Conservation (phyloP, 2,113 vertebrate genomes). For the Heliornis fulica region DNA sequence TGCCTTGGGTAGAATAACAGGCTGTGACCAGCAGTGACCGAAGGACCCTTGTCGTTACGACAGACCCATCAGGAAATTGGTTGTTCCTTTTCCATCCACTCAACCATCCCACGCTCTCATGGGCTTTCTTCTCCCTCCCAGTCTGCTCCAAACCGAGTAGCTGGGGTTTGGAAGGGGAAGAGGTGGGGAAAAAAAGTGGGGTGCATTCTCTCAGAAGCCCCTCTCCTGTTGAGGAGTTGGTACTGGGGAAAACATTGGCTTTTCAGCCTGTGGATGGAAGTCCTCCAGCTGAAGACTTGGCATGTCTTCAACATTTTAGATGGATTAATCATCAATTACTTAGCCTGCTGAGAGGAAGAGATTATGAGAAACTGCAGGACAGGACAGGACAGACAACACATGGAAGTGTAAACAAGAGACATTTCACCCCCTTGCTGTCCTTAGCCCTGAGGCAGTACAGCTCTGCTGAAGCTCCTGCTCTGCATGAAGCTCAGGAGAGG, state of each 20-base stretch:
- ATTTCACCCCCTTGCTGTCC: not conserved
- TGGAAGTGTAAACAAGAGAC: not conserved
- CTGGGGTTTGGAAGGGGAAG: not conserved
- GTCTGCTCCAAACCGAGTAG: not conserved
- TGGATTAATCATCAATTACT: conserved; percentile 28
- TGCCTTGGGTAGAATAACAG: conserved; percentile 27
- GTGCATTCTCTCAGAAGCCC: not conserved
- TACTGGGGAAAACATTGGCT: not conserved
- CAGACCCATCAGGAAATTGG: not conserved
- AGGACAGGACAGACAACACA: not conserved
- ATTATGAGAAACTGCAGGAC: not conserved
- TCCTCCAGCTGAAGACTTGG: not conserved
- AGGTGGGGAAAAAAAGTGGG: not conserved
- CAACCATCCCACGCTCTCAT: not conserved
- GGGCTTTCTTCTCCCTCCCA: not conserved
- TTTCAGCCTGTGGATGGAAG: not conserved
- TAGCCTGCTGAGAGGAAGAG: not conserved
- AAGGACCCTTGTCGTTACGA: not conserved
- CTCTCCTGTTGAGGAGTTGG: not conserved
- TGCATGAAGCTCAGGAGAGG: not conserved
- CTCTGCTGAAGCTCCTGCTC: not conserved
- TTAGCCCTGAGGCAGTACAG: not conserved
- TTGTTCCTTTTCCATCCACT: not conserved
- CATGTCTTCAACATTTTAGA: not conserved
- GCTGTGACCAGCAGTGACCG: not conserved